phyloP scores from a whole-genome alignment of 2,797 vertebrate genomes.

The Microctenopoma steveboyesi region DNA sequence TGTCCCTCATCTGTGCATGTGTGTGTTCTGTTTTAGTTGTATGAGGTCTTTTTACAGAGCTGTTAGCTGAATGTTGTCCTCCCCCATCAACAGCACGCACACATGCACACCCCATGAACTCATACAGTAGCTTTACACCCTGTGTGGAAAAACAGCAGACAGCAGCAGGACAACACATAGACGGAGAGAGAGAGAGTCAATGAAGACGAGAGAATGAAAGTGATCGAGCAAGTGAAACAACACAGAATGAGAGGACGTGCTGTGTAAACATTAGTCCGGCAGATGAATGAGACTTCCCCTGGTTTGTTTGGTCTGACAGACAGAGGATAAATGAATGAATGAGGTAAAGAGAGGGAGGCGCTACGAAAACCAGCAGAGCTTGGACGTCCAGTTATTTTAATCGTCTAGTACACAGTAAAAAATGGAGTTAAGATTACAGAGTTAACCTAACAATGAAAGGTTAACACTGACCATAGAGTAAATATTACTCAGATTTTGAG shows the following conservation, averaged over 20 bases:
- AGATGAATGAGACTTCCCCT: slow-evolving; percentile 59
- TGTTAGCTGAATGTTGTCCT: neutral
- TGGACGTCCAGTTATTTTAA: neutral
- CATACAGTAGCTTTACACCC: slow-evolving; percentile 37
- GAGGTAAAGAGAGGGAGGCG: slow-evolving; percentile 24
- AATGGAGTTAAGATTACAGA: no score
- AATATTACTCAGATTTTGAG: no score
- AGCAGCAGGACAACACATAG: slow-evolving; percentile 21
- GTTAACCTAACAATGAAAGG: no score
- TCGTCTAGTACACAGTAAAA: no score
- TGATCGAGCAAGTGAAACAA: slow-evolving; percentile 5
- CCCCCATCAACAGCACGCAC: slow-evolving; percentile 1
- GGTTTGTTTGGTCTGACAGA: slow-evolving; percentile 27
- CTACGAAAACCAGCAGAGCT: slow-evolving; percentile 1
- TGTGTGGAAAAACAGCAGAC: slow-evolving; percentile 30
- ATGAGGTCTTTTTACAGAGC: neutral
- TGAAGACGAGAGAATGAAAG: slow-evolving; percentile 1
- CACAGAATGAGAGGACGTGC: slow-evolving; percentile 3
- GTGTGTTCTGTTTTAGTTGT: no score
- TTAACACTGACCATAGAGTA: no score
- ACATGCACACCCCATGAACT: slow-evolving; percentile 33
- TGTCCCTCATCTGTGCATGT: no score
- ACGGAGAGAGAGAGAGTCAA: neutral
- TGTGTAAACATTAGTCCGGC: slow-evolving; percentile 55
- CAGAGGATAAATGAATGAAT: slow-evolving; percentile 36